Evolutionary conservation across 2,797 vertebrate genomes (phyloP), one percentile per base, ranked within the genome.

Genomic region (Fratercula arctica): DNA sequence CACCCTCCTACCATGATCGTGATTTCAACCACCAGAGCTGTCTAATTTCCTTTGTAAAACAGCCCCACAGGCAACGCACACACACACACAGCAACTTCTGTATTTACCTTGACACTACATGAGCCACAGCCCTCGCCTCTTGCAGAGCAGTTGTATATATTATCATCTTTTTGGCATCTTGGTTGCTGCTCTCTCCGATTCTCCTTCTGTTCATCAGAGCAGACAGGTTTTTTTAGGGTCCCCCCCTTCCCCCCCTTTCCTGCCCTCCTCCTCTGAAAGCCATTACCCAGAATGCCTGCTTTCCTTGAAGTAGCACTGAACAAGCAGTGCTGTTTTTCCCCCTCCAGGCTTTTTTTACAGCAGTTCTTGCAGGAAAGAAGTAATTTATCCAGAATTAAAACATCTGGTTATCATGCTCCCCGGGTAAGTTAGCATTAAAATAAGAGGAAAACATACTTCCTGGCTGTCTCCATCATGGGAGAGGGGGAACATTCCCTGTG

Each of bases 311-410:
- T 64, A 89, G 54, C 59, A 14, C 67, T 60, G 80, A 94, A 57
- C 88, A 96, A 93, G 74, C 93, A 94, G 87, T 77, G 77, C 80
- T 33, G 67, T 48, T 95, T 93, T 77, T 16, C 25, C 37, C 91
- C 94, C 80, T 72, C 84, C 80, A 86, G 94, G 91, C 82, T 69
- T 87, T 89, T 81, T 89, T 73, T 48, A 77, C 35, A 81, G 69
- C 73, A 73, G 11, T 73, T 90, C 74, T 94, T 92, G 79, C 28
- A 89, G 85, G 86, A 95, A 48, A 95, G 56, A 78, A 90, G 68
- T 80, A 46, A 96, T 97, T 96, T 96, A 94, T 90, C 74, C 84
- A 87, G 90, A 91, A 89, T 95, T 90, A 87, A 95, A 95, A 77
- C 94, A 93, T 92, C 91, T 97, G 94, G 56, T 89, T 87, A 74